Conservation (phyloP, 2,888 invertebrate species). For the Eristalis intricaria region DNA sequence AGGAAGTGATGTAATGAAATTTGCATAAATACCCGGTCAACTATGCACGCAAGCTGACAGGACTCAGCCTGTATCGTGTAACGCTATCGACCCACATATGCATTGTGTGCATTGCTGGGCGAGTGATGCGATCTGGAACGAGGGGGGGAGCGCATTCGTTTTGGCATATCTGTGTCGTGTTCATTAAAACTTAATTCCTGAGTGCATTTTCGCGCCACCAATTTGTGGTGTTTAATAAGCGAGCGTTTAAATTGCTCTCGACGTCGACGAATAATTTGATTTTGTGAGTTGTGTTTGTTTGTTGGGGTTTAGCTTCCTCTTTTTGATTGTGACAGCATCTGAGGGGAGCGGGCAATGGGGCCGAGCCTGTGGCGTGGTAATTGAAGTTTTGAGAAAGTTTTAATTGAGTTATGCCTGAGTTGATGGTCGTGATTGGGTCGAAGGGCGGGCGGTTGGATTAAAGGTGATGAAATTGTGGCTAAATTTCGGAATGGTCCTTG, state of each 20-base stretch:
- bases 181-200: constrained; percentile 45
- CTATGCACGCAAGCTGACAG: constrained; percentile 10
- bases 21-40: neutral
- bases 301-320: neutral
- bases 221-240: constrained; percentile 27
- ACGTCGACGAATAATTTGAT: constrained; percentile 11
- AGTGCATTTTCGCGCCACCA: constrained; percentile 21
- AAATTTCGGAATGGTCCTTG: neutral
- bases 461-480: neutral
- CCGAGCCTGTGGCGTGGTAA: constrained; percentile 3
- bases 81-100: constrained; percentile 18
- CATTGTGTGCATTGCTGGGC: neutral
- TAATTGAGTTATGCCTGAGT: constrained; percentile 25
- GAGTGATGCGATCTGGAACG: neutral
- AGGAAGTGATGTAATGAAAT: neutral
- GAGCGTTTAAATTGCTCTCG: constrained; percentile 35
- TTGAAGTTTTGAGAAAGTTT: constrained; percentile 38
- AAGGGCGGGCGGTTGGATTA: neutral
- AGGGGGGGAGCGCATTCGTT: neutral
- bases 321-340: neutral
- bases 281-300: neutral
- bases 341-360: too few species aligned
- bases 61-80: constrained; percentile 12
- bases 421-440: neutral
- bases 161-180: constrained; percentile 6